Evolutionary conservation across 2,113 vertebrate genomes (phyloP).

Genomic region (Dicaeum eximium): DNA sequence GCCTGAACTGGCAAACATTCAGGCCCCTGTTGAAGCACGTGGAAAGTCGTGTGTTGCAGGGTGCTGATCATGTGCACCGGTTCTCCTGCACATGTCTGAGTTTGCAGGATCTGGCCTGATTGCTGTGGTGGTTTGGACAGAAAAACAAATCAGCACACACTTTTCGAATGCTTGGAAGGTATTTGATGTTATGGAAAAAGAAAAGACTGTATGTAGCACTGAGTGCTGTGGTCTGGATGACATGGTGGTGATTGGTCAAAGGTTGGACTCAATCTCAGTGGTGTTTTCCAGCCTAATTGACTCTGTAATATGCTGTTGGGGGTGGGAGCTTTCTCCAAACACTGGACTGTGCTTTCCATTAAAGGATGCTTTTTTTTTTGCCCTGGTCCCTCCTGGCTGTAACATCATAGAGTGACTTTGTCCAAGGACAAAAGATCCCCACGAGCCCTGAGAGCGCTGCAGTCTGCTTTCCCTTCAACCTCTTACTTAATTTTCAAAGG

Average conservation of each 20-base stretch:
- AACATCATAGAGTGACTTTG: constrained; percentile 36
- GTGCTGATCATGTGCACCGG: neutral
- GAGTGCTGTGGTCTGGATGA: neutral
- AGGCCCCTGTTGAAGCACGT: neutral
- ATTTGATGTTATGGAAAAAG: neutral
- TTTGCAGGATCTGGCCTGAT: neutral
- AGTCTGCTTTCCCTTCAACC: neutral
- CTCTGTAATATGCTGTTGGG: neutral
- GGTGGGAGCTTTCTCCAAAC: neutral
- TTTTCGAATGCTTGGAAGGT: neutral
- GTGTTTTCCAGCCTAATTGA: neutral
- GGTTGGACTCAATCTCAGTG: neutral
- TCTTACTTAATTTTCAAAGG: constrained; percentile 22
- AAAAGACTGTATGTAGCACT: neutral
- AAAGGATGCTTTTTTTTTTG: neutral
- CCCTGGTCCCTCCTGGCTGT: neutral
- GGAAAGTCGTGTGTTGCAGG: neutral
- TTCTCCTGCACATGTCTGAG: neutral
- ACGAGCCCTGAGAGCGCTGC: neutral
- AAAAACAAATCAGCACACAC: neutral
- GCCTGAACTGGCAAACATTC: neutral
- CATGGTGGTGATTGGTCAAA: neutral
- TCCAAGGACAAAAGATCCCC: constrained; percentile 58
- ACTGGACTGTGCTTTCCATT: neutral
- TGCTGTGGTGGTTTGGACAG: neutral